Evolutionary conservation across 2,113 vertebrate species (phyloP), one percentile per base, ranked within the genome.

Genomic region (Hydrochoerus hydrochaeris): DNA sequence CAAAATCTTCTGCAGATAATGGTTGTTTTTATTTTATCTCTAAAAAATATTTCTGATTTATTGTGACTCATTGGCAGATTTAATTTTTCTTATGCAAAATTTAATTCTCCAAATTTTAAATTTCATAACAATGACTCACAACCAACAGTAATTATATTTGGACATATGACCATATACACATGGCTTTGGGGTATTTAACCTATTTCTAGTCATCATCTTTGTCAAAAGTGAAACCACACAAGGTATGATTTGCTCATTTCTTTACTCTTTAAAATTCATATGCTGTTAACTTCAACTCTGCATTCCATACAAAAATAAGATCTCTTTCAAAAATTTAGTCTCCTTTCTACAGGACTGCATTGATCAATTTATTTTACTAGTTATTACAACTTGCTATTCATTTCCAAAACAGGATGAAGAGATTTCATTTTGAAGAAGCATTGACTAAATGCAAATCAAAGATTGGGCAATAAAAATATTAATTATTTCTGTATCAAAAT

Each of bases 181-280:
- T 91, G 73, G 4, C 17, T 94, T 87, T 90, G 26, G 60, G 3
- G 5, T 44, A 85, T 88, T 77, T 49, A 95, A 89, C 44, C 38
- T 82, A 62, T n/a, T 92, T 92, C 20, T 63, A 93, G 19, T 7
- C 5, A 58, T 88, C 10, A 83, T 14, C 80, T 95, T 86, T 57
- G 7, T 44, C 57, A 95, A 35, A 88, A 52, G 49, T 83, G 12
- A 88, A 96, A 94, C 49, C 12, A 95, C 19, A 41, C 57, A 88
- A 62, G 86, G 57, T 20, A 54, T 85, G 30, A 83, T 30, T 77
- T 93, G 24, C 9, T 84, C 20, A 35, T 95, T 94, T 58, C 19
- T 95, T 92, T 62, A 92, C 17, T 63, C 80, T 87, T 71, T 89
- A 77, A 96, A 96, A 86, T 49, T 90, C 32, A 65, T 52, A 12